Evolutionary conservation across 2,797 vertebrate genomes (phyloP).

Genomic region (Sebastiscus albofasciatus): DNA sequence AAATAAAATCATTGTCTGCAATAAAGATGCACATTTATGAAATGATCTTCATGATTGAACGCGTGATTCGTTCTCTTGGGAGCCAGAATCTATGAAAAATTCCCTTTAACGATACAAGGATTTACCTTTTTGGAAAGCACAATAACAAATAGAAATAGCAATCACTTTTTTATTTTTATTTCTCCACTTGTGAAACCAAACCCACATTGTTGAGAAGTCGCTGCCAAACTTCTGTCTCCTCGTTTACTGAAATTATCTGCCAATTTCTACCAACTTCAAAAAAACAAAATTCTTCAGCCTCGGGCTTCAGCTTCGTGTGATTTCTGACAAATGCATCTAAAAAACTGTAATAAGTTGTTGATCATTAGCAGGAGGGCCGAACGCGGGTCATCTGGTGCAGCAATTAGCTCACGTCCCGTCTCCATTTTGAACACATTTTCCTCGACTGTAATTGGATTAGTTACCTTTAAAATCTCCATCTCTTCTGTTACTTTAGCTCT

Average conservation of each 20-base stretch:
- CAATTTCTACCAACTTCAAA: slow-evolving; percentile 1
- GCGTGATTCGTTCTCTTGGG: no score
- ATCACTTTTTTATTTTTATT: background rate
- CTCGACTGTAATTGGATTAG: slow-evolving; percentile 48
- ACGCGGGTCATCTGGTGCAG: background rate
- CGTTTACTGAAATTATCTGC: background rate
- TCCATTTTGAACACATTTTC: slow-evolving; percentile 29
- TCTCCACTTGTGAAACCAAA: background rate
- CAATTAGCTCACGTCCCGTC: slow-evolving; percentile 35
- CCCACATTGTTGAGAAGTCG: background rate
- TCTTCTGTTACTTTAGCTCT: slow-evolving; percentile 24
- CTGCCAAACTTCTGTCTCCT: background rate
- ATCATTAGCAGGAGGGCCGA: slow-evolving; percentile 23
- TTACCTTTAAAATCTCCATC: slow-evolving; percentile 51
- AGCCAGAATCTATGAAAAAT: no score
- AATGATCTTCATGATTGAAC: no score
- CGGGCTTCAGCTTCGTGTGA: background rate
- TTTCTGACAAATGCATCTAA: slow-evolving; percentile 4
- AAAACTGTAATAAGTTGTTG: slow-evolving; percentile 6
- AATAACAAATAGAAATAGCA: background rate
- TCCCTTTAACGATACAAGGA: background rate
- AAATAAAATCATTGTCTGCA: no score
- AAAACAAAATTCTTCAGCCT: background rate
- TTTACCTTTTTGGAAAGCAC: background rate
- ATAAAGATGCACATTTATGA: no score